A percentile compares a stretch with the other conserved stretches of the same genome.
These are phyloP conservation scores for Neofelis nebulosa DNA, from an alignment of 2,113 vertebrate genomes.

Conservation along the genomic window DNA sequence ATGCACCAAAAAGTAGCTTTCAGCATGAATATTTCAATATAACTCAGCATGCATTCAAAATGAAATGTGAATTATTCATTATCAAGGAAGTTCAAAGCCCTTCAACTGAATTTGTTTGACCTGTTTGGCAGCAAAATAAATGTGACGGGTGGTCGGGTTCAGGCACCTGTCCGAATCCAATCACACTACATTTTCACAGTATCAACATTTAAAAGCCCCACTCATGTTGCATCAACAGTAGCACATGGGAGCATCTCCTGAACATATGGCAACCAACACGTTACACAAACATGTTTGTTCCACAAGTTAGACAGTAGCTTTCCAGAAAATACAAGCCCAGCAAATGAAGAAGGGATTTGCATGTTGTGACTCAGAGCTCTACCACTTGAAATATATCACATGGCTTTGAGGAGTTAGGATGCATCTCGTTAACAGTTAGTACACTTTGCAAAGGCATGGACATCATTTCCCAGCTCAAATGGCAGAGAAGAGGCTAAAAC, in stretches of 20 bases:
- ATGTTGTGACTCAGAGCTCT: slow-evolving; percentile 63
- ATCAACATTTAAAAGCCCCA: slow-evolving; percentile 81
- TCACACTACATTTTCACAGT: slow-evolving; percentile 77
- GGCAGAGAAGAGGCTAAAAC: not conserved
- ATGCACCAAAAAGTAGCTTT: slow-evolving; percentile 2
- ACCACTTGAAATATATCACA: not conserved
- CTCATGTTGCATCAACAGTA: slow-evolving; percentile 78
- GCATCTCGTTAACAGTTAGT: slow-evolving; percentile 18
- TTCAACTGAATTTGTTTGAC: slow-evolving; percentile 73
- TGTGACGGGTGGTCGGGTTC: slow-evolving; percentile 82
- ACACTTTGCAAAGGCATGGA: not conserved
- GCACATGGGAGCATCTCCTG: slow-evolving; percentile 77
- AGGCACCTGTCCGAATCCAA: slow-evolving; percentile 80
- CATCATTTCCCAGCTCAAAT: not conserved
- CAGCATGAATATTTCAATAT: slow-evolving; percentile 48
- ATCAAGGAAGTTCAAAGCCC: slow-evolving; percentile 71
- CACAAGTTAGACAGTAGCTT: slow-evolving; percentile 69
- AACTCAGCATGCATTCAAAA: slow-evolving; percentile 59
- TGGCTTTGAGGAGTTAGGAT: not conserved
- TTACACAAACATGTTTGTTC: slow-evolving; percentile 74
- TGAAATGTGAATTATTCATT: slow-evolving; percentile 67
- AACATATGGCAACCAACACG: slow-evolving; percentile 81
- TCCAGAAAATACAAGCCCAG: slow-evolving; percentile 69
- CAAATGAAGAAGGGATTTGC: slow-evolving; percentile 67
- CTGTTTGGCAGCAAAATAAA: slow-evolving; percentile 83